These are phyloP conservation scores for Lasioglossum leucozonium DNA, from an alignment of 2,888 invertebrate genomes.

Conservation along the genomic window DNA sequence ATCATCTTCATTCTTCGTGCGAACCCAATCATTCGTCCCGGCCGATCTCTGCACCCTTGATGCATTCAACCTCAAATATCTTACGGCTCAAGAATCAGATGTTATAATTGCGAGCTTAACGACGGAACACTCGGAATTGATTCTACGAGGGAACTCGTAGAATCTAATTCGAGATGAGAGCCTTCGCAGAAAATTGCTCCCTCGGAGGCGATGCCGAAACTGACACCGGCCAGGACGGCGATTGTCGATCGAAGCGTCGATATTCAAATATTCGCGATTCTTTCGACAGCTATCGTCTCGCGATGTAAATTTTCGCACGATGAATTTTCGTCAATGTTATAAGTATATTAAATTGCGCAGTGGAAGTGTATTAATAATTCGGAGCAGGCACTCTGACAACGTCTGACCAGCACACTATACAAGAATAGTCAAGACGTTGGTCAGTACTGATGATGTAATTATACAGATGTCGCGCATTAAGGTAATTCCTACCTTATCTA, in stretches of 20 bases:
- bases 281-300: neutral
- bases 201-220: neutral
- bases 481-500: no score
- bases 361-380: no score
- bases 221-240: neutral
- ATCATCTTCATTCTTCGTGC: constrained; percentile 74
- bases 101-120: constrained; percentile 70
- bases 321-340: no score
- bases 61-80: constrained; percentile 70
- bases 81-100: constrained; percentile 66
- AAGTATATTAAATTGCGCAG: no score
- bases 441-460: no score
- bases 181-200: neutral
- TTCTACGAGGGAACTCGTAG: constrained; percentile 9
- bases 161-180: neutral
- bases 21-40: constrained; percentile 75
- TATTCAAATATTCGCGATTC: neutral
- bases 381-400: no score
- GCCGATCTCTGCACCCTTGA: constrained; percentile 63
- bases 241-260: neutral
- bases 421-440: no score
- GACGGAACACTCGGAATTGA: constrained; percentile 32
- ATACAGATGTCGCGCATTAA: no score
- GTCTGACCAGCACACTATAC: no score
- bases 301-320: neutral